These are phyloP conservation scores for Lampris megalopsis DNA, from an alignment of 2,113 vertebrate genomes.

Conservation along the genomic window DNA sequence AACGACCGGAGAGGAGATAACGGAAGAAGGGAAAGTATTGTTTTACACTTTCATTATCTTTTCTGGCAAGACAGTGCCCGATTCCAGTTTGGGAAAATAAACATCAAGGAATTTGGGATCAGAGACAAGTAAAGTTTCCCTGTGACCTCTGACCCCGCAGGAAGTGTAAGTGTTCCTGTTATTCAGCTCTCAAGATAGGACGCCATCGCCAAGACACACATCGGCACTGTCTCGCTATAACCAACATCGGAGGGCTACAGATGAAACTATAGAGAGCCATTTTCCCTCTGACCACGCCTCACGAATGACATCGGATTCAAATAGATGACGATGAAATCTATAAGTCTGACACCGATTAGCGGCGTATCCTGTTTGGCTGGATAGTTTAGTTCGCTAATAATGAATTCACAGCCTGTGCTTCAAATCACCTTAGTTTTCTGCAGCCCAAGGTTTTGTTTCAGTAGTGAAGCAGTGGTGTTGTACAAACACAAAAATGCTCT, in stretches of 20 bases:
- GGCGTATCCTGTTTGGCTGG: no score
- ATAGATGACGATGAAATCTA: no score
- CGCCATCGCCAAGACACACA: not conserved
- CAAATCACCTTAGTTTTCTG: no score
- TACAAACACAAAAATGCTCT: no score
- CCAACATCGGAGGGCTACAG: not conserved
- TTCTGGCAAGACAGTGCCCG: constrained; percentile 42
- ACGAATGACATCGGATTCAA: no score
- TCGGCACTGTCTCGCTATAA: no score
- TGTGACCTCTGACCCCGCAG: constrained; percentile 66
- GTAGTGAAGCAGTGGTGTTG: no score
- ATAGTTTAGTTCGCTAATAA: no score
- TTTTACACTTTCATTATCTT: constrained; percentile 71
- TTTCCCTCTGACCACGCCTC: no score
- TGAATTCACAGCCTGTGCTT: no score
- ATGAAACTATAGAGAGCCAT: not conserved
- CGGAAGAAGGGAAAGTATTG: constrained; percentile 59
- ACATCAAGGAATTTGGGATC: constrained; percentile 76
- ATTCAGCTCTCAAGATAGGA: constrained; percentile 54
- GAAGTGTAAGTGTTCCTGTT: constrained; percentile 77
- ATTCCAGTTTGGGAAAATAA: constrained; percentile 75
- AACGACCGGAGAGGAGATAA: constrained; percentile 23
- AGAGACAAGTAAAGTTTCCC: constrained; percentile 71
- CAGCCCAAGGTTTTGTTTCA: no score
- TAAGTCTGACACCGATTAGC: no score